Conservation (phyloP, 2,797 vertebrate species). For the Anas flavirostris region DNA sequence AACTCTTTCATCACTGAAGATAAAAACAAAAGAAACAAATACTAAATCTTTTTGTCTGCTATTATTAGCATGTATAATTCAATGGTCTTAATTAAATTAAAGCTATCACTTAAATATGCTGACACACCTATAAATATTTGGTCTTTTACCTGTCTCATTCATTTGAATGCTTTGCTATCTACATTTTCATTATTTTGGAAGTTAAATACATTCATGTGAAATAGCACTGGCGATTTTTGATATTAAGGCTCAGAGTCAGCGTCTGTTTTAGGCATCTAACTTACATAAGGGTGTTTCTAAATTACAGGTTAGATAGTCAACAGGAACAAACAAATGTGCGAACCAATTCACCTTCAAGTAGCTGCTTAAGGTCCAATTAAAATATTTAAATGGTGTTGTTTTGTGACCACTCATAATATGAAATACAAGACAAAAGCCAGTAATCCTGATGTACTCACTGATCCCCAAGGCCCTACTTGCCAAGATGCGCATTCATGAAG, state of each 20-base stretch:
- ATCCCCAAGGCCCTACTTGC: slow-evolving; percentile 92
- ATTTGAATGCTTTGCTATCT: not conserved
- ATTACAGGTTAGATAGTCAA: not conserved
- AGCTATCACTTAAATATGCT: not conserved
- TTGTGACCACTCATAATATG: not conserved
- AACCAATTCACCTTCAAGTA: not conserved
- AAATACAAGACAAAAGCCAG: not conserved
- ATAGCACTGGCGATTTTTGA: not conserved
- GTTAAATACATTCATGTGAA: not conserved
- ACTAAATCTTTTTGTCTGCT: not conserved
- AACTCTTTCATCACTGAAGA: not conserved
- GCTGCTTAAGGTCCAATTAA: not conserved
- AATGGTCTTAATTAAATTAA: not conserved
- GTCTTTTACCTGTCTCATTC: not conserved
- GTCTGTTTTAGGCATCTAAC: not conserved
- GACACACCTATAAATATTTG: not conserved
- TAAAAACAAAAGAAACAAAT: not conserved
- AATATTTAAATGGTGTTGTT: not conserved
- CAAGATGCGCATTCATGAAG: slow-evolving; percentile 90
- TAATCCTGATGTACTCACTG: slow-evolving; percentile 82
- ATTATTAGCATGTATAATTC: not conserved
- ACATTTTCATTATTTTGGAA: not conserved
- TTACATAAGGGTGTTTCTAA: not conserved
- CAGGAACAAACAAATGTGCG: not conserved
- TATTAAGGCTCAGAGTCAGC: not conserved